Percentiles rank a stretch among this genome's conserved stretches.
phyloP scores from a whole-genome alignment of 2,888 invertebrate genomes.

The Dynastes maya region DNA sequence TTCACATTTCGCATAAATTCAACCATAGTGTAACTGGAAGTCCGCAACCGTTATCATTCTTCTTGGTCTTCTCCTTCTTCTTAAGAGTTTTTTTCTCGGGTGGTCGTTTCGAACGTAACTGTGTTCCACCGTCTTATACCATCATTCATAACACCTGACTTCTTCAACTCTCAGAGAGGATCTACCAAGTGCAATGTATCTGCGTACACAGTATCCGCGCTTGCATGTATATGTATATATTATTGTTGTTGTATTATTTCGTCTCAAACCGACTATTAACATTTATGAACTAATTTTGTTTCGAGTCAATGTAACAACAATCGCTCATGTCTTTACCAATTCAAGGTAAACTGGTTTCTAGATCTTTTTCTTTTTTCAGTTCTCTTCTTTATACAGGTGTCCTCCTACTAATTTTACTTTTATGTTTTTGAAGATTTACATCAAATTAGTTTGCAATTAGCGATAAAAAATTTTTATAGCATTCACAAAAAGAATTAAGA shows the following conservation, averaged over 20 bases:
- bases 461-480: too few species aligned
- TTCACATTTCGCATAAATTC: slow-evolving; percentile 47
- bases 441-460: not conserved
- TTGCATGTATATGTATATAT: slow-evolving; percentile 39
- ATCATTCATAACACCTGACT: slow-evolving; percentile 46
- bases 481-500: too few species aligned
- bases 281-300: slow-evolving; percentile 47
- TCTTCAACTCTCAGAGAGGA: slow-evolving; percentile 20
- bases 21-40: slow-evolving; percentile 48
- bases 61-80: slow-evolving; percentile 42
- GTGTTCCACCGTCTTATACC: slow-evolving; percentile 41
- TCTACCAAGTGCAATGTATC: not conserved
- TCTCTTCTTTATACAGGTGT: slow-evolving; percentile 46
- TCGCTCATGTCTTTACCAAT: slow-evolving; percentile 65
- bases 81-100: slow-evolving; percentile 35
- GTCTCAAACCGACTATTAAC: slow-evolving; percentile 64
- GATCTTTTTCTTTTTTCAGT: slow-evolving; percentile 54
- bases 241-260: slow-evolving; percentile 33
- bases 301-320: slow-evolving; percentile 51
- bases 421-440: slow-evolving; percentile 24
- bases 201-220: not conserved
- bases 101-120: slow-evolving; percentile 34
- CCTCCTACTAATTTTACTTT: slow-evolving; percentile 50
- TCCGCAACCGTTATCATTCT: slow-evolving; percentile 47
- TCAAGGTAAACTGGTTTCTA: slow-evolving; percentile 68